A percentile compares a stretch with the other conserved stretches of the same genome.
Evolutionary conservation across 2,113 vertebrate species (phyloP).

Genomic region (Epinephelus cyanopodus): DNA sequence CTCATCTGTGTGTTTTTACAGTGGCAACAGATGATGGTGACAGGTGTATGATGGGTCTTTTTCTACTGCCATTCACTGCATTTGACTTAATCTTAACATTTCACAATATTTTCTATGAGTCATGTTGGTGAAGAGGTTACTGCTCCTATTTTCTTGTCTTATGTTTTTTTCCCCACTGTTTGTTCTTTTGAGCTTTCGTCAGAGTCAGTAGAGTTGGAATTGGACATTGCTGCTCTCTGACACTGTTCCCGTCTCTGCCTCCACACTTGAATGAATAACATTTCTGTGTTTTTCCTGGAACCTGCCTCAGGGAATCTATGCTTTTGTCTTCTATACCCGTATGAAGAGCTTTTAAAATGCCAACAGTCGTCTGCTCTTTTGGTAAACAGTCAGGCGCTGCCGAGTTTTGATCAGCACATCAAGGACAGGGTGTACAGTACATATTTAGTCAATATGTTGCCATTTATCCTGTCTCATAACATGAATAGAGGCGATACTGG

Average conservation of each 20-base stretch:
- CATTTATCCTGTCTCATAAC: background rate
- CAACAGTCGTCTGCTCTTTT: background rate
- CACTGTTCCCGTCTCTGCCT: background rate
- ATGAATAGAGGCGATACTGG: background rate
- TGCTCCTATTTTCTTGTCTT: background rate
- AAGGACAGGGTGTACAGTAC: background rate
- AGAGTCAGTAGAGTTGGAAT: background rate
- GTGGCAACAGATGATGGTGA: too few relatives aligned
- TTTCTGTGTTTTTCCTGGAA: background rate
- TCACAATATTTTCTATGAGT: background rate
- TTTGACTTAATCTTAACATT: background rate
- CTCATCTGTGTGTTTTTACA: too few relatives aligned
- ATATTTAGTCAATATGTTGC: background rate
- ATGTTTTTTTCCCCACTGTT: background rate
- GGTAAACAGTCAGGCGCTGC: background rate
- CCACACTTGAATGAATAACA: background rate
- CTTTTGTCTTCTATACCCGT: background rate
- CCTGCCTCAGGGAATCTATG: background rate
- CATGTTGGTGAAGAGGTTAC: background rate
- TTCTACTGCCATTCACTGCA: background rate
- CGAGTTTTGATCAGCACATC: background rate
- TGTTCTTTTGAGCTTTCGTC: background rate
- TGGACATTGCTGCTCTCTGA: background rate
- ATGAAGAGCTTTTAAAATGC: background rate
- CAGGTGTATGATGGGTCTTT: too few relatives aligned